Conservation (phyloP, 2,113 vertebrate genomes). For the Hipposideros armiger region DNA sequence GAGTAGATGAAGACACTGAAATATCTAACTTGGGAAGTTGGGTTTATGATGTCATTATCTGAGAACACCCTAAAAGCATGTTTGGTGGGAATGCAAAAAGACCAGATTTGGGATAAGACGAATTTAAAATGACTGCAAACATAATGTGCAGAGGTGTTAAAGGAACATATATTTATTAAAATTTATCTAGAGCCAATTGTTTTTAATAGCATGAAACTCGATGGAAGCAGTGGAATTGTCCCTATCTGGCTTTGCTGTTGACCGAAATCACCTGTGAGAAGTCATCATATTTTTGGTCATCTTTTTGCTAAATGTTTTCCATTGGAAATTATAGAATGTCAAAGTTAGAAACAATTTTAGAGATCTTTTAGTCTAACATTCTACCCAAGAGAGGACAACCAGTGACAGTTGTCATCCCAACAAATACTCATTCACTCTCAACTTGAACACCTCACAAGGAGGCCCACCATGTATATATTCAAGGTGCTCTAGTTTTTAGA, state of each 20-base stretch:
- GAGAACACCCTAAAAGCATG: neutral
- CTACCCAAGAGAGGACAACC: neutral
- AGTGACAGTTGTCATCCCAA: neutral
- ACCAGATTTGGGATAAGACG: neutral
- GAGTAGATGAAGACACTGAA: neutral
- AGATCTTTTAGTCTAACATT: conserved; percentile 15
- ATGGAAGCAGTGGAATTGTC: neutral
- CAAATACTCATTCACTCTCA: neutral
- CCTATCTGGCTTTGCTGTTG: neutral
- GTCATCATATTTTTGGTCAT: neutral
- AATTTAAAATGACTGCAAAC: neutral
- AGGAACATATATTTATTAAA: neutral
- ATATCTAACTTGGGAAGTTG: neutral
- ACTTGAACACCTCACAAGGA: neutral
- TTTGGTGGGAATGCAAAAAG: neutral
- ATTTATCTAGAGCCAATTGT: neutral
- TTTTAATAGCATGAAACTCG: neutral
- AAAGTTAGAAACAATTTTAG: conserved; percentile 26
- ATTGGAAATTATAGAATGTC: neutral
- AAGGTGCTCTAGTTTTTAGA: neutral
- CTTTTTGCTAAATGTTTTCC: conserved; percentile 4
- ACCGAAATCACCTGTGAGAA: conserved; percentile 14
- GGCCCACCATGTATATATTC: neutral
- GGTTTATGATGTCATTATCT: neutral
- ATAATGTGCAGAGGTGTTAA: conserved; percentile 13